Evolutionary conservation across 2,797 vertebrate genomes (phyloP).

Genomic region (Labroides dimidiatus): DNA sequence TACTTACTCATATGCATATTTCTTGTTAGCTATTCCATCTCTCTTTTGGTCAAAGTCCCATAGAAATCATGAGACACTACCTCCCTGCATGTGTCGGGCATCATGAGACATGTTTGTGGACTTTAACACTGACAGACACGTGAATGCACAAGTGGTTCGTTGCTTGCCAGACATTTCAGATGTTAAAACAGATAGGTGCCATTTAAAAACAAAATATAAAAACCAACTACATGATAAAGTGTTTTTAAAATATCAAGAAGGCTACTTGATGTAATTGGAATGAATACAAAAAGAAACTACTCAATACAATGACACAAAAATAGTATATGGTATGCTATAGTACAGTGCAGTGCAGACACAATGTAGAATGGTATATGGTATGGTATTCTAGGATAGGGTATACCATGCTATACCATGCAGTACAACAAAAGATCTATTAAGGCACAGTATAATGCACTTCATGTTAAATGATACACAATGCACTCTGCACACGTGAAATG

Average conservation of each 20-base stretch:
- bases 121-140: slow-evolving; percentile 53
- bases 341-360: too few relatives aligned
- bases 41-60: slow-evolving; percentile 64
- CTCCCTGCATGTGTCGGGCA: slow-evolving; percentile 45
- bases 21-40: slow-evolving; percentile 50
- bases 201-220: slow-evolving; percentile 1
- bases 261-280: background rate
- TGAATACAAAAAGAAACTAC: background rate
- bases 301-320: too few relatives aligned
- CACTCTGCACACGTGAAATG: too few relatives aligned
- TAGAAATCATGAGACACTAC: slow-evolving; percentile 69
- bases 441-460: too few relatives aligned
- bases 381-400: background rate
- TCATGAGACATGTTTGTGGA: slow-evolving; percentile 74
- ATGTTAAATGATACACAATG: too few relatives aligned
- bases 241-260: slow-evolving; percentile 10
- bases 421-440: too few relatives aligned
- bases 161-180: slow-evolving; percentile 19
- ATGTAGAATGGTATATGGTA: background rate
- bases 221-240: background rate
- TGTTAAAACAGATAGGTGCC: slow-evolving; percentile 3
- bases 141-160: slow-evolving; percentile 19
- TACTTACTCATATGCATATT: slow-evolving; percentile 27
- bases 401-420: too few relatives aligned
- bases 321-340: too few relatives aligned